These are phyloP conservation scores for Platyrinchus mystaceus DNA, from an alignment of 2,797 vertebrate genomes.

Conservation along the genomic window DNA sequence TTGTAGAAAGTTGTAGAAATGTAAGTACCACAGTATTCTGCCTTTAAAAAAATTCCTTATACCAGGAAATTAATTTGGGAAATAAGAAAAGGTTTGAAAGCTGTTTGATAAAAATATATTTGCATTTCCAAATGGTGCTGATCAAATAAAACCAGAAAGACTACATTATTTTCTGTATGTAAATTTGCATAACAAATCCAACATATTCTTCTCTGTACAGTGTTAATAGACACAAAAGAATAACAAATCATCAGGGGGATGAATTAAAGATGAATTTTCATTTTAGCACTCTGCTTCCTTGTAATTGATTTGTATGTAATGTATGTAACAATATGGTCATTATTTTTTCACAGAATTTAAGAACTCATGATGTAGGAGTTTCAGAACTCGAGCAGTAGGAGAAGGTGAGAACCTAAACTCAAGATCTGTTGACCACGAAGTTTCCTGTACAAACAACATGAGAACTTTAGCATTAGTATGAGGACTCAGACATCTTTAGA, in stretches of 20 bases:
- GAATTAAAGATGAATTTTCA: background rate
- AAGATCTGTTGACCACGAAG: background rate
- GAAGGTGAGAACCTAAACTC: background rate
- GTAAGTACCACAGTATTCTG: background rate
- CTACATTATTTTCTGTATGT: background rate
- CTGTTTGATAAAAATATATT: background rate
- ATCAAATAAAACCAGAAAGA: background rate
- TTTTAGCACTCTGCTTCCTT: background rate
- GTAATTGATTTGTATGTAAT: background rate
- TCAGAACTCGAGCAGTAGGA: background rate
- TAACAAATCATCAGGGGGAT: background rate
- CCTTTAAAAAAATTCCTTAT: background rate
- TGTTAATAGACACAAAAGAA: background rate
- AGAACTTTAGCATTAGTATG: background rate
- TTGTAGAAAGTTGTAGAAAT: background rate
- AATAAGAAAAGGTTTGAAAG: background rate
- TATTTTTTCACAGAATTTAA: background rate
- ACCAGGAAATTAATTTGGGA: background rate
- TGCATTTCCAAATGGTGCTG: background rate
- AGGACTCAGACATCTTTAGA: background rate
- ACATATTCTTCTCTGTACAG: background rate
- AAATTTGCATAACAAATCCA: background rate
- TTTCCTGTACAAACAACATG: background rate
- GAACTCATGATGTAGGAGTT: background rate
- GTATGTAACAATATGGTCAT: background rate